Conservation (phyloP, 1,140 invertebrate species). For the Monomorium pharaonis region DNA sequence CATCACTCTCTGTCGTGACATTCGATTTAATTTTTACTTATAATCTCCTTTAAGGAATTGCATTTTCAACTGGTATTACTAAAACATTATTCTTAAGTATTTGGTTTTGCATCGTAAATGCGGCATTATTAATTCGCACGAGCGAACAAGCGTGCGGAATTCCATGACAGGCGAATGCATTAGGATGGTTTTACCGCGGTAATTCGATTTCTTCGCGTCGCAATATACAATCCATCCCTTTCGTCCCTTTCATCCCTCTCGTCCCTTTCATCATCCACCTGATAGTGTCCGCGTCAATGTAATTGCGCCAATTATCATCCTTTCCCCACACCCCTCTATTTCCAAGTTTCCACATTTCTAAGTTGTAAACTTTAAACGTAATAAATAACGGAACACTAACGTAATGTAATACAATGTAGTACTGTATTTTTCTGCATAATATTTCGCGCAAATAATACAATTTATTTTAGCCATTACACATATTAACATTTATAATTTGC, state of each 20-base stretch:
- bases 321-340: slow-evolving; percentile 10
- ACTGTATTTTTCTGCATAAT: background rate
- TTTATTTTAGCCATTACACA: background rate
- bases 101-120: slow-evolving; percentile 33
- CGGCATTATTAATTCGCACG: slow-evolving; percentile 50
- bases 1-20: background rate
- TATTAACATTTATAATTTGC: background rate
- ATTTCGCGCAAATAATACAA: background rate
- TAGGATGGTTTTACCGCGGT: slow-evolving; percentile 67
- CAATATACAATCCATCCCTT: slow-evolving; percentile 65
- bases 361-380: slow-evolving; percentile 42
- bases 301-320: slow-evolving; percentile 53
- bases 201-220: slow-evolving; percentile 72
- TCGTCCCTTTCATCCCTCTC: slow-evolving; percentile 61
- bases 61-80: background rate
- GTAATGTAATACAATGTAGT: background rate
- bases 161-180: slow-evolving; percentile 63
- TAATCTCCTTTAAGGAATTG: background rate
- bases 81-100: slow-evolving; percentile 48
- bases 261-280: slow-evolving; percentile 57
- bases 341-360: slow-evolving; percentile 45
- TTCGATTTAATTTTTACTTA: slow-evolving; percentile 14
- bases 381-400: slow-evolving; percentile 13
- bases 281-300: slow-evolving; percentile 55
- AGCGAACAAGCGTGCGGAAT: slow-evolving; percentile 52